These are phyloP conservation scores for Danio jaintianensis DNA, from an alignment of 2,797 vertebrate genomes.

Conservation along the genomic window DNA sequence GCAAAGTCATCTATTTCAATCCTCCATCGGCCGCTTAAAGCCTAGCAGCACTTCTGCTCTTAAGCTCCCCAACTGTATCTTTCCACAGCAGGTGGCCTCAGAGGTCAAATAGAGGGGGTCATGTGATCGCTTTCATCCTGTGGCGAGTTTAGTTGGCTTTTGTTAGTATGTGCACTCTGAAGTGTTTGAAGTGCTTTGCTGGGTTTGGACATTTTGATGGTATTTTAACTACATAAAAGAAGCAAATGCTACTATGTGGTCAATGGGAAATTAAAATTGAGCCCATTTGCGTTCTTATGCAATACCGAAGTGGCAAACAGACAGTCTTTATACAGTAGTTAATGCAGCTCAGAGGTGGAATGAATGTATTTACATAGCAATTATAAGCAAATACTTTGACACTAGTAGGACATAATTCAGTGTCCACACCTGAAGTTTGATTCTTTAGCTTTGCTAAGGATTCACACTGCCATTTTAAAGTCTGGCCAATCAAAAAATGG, in stretches of 20 bases:
- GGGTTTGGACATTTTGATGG: not conserved
- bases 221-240: not conserved
- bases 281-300: not conserved
- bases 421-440: too few species aligned
- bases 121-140: conserved; percentile 14
- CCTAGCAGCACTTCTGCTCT: conserved; percentile 31
- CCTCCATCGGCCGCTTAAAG: conserved; percentile 39
- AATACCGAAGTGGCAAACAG: too few species aligned
- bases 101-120: conserved; percentile 29
- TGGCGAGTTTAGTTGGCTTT: not conserved
- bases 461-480: too few species aligned
- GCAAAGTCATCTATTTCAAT: conserved; percentile 59
- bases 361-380: too few species aligned
- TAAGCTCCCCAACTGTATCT: conserved; percentile 34
- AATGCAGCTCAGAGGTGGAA: too few species aligned
- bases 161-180: not conserved
- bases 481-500: too few species aligned
- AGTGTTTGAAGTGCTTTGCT: conserved; percentile 1
- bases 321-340: too few species aligned
- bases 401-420: too few species aligned
- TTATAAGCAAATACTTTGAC: too few species aligned
- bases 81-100: conserved; percentile 37
- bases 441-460: too few species aligned
- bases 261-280: not conserved
- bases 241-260: not conserved